Base-by-base conservation (phyloP, 2,888 invertebrate genomes). In the Helicoverpa assulta region DNA sequence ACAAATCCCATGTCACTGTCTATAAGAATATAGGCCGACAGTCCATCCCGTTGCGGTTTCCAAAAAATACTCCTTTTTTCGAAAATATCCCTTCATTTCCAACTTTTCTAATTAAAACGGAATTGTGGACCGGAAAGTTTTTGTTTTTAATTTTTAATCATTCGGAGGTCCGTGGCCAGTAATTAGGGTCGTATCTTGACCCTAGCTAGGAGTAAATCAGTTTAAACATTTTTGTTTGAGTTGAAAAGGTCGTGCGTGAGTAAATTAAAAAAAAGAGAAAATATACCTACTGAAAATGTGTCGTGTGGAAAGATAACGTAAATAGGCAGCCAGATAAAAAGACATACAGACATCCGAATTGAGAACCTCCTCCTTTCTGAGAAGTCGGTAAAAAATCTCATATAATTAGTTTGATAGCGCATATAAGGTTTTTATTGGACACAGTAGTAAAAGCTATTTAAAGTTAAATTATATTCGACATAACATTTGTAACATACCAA, bases 81-180 rank as follows among this genome's bases (percentile, higher is more conserved):
- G 56, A 43, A 66, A 81, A 79, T 63, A 58, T 58, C 68, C 65
- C 55, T 70, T 16, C 61, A 18, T n/a, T 40, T 6, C 5, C 10
- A 83, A 80, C 80, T 83, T 84, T 84, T 76, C 68, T 83, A 84
- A 83, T 84, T 83, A 84, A 80, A 82, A 51, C 66, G 18, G 58
- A 72, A 66, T 73, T 73, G 70, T 70, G 74, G 54, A 67, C 61
- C 53, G 54, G 26, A 73, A 76, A 73, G 65, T 69, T 82, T 73
- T 71, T 73, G 65, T 80, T 82, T 83, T 82, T 67, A 67, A 82
- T 80, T 83, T 78, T 84, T 78, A 77, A 82, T 77, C 78, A 71
- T 33, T 52, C 66, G 26, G 68, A 68, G 59, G 72, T 67, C 76
- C 66, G 61, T 63, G 64, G 54, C 19, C 60, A 58, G 73, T 79